Base-by-base conservation (phyloP, 2,113 vertebrate genomes). In the Paedocypris sp. region DNA sequence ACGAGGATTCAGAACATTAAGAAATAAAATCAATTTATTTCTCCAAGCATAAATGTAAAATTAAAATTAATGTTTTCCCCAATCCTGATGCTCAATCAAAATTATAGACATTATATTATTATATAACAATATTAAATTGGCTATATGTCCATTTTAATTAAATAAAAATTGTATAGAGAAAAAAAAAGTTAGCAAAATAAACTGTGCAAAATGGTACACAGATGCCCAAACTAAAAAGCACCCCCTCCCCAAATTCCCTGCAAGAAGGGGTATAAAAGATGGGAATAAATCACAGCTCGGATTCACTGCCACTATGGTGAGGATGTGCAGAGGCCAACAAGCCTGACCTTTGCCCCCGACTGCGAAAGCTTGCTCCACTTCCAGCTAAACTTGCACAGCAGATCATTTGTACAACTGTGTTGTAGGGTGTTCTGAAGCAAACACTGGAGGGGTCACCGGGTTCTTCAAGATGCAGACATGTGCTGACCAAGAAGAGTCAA, bases 291-390 rank as follows among this genome's bases (percentile, higher is more conserved):
- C 45, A 42, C 64, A 20, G 22, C 16, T 60, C 20, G 42, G n/a
- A 12, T 50, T n/a, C 38, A 20, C 8, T 15, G 35, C n/a, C 32
- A 38, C 29, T 60, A 52, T 66, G 46, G 46, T 1, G 22, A 51
- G 28, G 60, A 66, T 33, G 47, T 45, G 56, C 56, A 20, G 12
- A 51, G 54, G 63, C 54, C 63, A 66, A 51, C 20, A 9, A 60
- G 56, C 16, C 7, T 45, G 56, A 45, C 56, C 35, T 46, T 38
- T 50, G 39, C 22, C 20, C 49, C 28, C 45, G 38, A 52, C 56
- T 53, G 38, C 43, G 53, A 12, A 47, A 46, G 39, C 43, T 45
- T 36, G 48, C 39, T 52, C 13, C 38, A 36, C 38, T 52, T 46
- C 47, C 11, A 58, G 39, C 57, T 18, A 39, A 60, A 20, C 36